A percentile compares a stretch with the other conserved stretches of the same genome.
Conservation (phyloP, 2,113 vertebrate species). For the Nymphicus hollandicus region DNA sequence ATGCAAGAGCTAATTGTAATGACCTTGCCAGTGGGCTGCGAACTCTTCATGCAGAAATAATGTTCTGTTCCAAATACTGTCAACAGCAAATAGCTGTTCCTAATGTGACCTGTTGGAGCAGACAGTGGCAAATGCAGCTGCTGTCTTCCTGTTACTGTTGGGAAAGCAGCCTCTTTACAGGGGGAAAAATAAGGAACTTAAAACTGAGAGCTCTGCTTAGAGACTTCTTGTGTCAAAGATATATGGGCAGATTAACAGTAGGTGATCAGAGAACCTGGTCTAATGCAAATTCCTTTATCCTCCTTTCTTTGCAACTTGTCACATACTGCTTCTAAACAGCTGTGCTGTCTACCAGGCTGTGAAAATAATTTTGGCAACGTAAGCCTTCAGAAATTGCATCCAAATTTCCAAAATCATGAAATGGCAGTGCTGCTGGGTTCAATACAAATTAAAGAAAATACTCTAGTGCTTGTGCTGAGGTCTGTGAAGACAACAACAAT, state of each 20-base stretch:
- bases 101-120: background rate
- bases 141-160: background rate
- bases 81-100: constrained; percentile 22
- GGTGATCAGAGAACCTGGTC: background rate
- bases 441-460: background rate
- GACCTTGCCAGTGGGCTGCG: constrained; percentile 44
- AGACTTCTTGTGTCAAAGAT: background rate
- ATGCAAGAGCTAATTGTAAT: background rate
- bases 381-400: background rate
- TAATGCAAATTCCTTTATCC: background rate
- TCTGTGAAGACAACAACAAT: background rate
- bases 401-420: background rate
- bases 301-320: background rate
- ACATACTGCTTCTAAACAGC: background rate
- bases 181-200: background rate
- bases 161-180: background rate
- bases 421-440: background rate
- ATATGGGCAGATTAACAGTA: background rate
- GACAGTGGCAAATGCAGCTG: background rate
- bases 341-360: background rate
- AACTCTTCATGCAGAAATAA: constrained; percentile 32
- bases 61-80: background rate
- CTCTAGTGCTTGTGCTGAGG: background rate
- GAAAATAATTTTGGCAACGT: background rate
- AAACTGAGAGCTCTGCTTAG: background rate